A percentile compares a stretch with the other conserved stretches of the same genome.
Evolutionary conservation across 2,888 invertebrate genomes (phyloP).

Genomic region (Steromphala cineraria): DNA sequence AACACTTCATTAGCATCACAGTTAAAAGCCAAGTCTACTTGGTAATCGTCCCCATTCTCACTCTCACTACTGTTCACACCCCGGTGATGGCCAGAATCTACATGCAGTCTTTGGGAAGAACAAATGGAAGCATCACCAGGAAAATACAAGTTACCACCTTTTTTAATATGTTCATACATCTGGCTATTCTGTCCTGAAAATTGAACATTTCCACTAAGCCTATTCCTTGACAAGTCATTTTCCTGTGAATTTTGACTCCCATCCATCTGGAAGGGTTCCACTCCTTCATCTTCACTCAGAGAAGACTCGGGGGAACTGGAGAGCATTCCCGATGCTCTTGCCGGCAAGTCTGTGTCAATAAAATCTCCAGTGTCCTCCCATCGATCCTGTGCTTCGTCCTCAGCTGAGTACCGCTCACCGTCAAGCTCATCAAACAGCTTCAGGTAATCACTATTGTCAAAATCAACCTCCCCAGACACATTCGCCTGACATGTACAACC

Average conservation of each 20-base stretch:
- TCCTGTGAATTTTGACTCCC: neutral
- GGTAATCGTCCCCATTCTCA: conserved; percentile 39
- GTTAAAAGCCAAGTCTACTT: neutral
- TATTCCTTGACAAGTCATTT: conserved; percentile 5
- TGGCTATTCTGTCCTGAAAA: conserved; percentile 23
- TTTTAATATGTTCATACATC: conserved; percentile 22
- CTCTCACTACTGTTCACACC: conserved; percentile 40
- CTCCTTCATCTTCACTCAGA: conserved; percentile 53
- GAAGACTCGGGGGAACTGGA: conserved; percentile 59
- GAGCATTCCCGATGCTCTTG: conserved; percentile 55
- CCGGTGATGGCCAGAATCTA: conserved; percentile 7
- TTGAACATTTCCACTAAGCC: conserved; percentile 13
- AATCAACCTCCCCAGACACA: conserved; percentile 7
- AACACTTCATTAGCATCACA: conserved; percentile 2
- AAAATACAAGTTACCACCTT: conserved; percentile 21
- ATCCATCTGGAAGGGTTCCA: neutral
- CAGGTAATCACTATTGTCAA: conserved; percentile 32
- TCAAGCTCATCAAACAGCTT: neutral
- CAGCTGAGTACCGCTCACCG: neutral
- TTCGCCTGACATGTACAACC: neutral
- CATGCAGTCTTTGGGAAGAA: conserved; percentile 20
- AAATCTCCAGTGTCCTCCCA: conserved; percentile 70
- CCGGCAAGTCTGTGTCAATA: conserved; percentile 71
- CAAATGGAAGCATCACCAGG: conserved; percentile 20
- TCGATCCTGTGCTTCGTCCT: conserved; percentile 27